Evolutionary conservation across 2,113 vertebrate species (phyloP).

Genomic region (Nannospalax galili): DNA sequence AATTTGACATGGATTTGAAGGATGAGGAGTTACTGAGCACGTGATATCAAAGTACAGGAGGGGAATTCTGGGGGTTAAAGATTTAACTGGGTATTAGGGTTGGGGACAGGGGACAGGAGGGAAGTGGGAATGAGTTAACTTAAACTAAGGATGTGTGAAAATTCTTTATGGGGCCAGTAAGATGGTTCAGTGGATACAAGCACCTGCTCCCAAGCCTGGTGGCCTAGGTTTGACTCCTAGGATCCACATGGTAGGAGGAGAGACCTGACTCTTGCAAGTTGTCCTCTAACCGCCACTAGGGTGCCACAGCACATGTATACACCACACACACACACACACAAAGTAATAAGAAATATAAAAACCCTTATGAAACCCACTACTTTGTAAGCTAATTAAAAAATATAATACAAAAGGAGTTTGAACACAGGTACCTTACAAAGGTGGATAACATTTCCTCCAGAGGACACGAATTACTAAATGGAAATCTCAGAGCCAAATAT

Average conservation of each 20-base stretch:
- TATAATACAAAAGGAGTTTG: not conserved
- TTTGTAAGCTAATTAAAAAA: not conserved
- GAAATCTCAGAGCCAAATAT: not conserved
- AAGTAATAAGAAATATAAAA: not conserved
- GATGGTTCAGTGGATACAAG: not conserved
- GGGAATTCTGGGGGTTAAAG: not conserved
- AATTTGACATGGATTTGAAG: not conserved
- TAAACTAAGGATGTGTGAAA: not conserved
- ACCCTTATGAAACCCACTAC: not conserved
- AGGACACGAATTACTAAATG: not conserved
- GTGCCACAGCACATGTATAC: not conserved
- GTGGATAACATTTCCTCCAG: not conserved
- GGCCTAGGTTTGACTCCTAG: not conserved
- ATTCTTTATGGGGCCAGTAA: not conserved
- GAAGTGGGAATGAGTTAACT: not conserved
- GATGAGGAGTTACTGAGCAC: not conserved
- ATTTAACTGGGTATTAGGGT: not conserved
- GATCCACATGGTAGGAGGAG: not conserved
- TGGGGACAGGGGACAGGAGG: not conserved
- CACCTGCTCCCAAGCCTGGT: not conserved
- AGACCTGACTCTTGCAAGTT: not conserved
- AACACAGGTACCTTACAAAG: not conserved
- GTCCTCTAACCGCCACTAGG: not conserved
- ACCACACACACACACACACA: not conserved
- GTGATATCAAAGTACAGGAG: not conserved